These are phyloP conservation scores for Drosophila glabriapex DNA, from an alignment of 2,888 invertebrate species.

Conservation along the genomic window DNA sequence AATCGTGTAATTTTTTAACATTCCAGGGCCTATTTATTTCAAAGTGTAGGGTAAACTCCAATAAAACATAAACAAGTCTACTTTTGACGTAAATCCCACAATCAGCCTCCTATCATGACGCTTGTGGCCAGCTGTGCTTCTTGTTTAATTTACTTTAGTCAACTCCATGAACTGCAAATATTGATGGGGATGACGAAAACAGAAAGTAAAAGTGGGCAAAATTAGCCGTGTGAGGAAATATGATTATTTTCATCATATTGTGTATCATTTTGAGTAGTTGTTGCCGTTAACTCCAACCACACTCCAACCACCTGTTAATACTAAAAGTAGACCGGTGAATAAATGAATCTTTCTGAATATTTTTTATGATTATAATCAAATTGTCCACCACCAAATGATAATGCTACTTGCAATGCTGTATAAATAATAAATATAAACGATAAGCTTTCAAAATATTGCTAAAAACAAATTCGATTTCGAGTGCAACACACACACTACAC, in stretches of 20 bases:
- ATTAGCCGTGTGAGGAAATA: neutral
- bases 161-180: conserved; percentile 44
- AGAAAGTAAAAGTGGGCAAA: neutral
- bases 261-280: conserved; percentile 18
- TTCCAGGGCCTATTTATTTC: neutral
- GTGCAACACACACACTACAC: conserved; percentile 24
- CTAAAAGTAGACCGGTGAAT: neutral
- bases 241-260: conserved; percentile 28
- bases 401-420: conserved; percentile 38
- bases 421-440: conserved; percentile 59
- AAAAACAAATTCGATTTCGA: conserved; percentile 36
- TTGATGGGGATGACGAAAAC: conserved; percentile 20
- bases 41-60: neutral
- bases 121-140: conserved; percentile 18
- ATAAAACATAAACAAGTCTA: conserved; percentile 16
- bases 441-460: conserved; percentile 27
- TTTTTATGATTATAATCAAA: conserved; percentile 52
- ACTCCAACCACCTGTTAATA: conserved; percentile 20
- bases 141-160: conserved; percentile 19
- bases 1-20: neutral
- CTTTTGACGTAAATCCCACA: conserved; percentile 33
- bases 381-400: conserved; percentile 57
- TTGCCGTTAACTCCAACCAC: neutral
- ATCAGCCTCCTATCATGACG: conserved; percentile 3
- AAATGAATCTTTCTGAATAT: conserved; percentile 54